Conservation (phyloP, 2,797 vertebrate species). For the Pyrocephalus nanus region DNA sequence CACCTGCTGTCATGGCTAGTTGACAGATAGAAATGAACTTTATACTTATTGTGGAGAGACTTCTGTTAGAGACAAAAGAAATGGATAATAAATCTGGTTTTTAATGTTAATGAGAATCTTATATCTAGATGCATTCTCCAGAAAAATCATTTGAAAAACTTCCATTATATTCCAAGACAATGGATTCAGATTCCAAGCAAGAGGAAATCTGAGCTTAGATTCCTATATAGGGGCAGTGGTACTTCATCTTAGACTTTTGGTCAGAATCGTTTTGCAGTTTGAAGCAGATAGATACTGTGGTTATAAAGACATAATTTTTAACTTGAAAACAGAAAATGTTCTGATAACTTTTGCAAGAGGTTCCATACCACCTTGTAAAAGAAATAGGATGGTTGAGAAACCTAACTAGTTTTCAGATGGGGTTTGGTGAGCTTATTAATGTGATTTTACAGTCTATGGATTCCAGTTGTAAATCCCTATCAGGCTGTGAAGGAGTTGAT, state of each 20-base stretch:
- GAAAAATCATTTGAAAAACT: background rate
- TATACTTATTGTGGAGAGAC: background rate
- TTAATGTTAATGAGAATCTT: background rate
- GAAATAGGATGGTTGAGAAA: background rate
- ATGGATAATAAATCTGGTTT: background rate
- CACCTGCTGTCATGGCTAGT: background rate
- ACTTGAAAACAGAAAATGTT: background rate
- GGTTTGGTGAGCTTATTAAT: background rate
- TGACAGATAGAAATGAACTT: background rate
- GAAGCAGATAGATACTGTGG: background rate
- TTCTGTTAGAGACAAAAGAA: background rate
- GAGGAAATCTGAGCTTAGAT: background rate
- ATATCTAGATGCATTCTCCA: background rate
- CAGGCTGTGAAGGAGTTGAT: background rate
- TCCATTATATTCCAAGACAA: background rate
- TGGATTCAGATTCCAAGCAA: background rate
- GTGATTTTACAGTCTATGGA: background rate
- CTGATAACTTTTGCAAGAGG: background rate
- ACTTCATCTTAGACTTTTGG: background rate
- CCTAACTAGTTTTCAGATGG: background rate
- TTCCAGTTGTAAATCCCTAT: background rate
- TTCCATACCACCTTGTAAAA: background rate
- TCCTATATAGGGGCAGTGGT: background rate
- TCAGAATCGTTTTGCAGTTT: background rate
- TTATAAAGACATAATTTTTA: background rate